Evolutionary conservation across 2,797 vertebrate genomes (phyloP).

Genomic region (Pseudocheirus occidentalis): DNA sequence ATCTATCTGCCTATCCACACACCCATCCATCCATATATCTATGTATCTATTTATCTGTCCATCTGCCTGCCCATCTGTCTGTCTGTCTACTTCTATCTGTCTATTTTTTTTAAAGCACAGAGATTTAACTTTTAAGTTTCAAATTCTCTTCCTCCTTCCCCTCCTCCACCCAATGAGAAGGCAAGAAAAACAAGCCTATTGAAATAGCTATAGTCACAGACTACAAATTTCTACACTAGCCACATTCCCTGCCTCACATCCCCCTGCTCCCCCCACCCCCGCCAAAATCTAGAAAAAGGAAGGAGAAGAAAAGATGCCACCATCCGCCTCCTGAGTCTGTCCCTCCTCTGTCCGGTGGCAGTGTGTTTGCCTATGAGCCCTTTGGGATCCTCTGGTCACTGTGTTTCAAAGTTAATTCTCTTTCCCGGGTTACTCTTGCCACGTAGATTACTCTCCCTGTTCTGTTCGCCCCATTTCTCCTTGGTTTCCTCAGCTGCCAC

Average conservation of each 20-base stretch:
- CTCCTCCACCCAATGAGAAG: neutral
- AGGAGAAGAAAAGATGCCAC: neutral
- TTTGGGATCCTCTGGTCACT: neutral
- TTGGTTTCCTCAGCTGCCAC: neutral
- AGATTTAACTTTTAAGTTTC: neutral
- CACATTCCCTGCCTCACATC: too few relatives aligned
- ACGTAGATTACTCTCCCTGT: neutral
- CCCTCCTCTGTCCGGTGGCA: neutral
- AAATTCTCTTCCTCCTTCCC: neutral
- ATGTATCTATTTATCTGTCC: too few relatives aligned
- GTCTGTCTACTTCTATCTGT: too few relatives aligned
- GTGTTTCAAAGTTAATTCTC: neutral
- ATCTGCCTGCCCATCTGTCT: too few relatives aligned
- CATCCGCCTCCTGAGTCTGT: accelerated
- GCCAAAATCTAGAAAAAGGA: too few relatives aligned
- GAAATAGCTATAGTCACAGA: neutral
- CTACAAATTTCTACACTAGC: neutral
- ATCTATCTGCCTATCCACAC: too few relatives aligned
- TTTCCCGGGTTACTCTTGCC: neutral
- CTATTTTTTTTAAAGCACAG: neutral
- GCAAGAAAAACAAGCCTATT: neutral
- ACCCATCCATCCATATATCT: too few relatives aligned
- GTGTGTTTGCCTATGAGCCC: neutral
- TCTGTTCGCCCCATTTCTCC: neutral
- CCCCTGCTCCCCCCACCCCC: too few relatives aligned